Evolutionary conservation across 2,113 vertebrate species (phyloP), one percentile per base, ranked within the genome.

Genomic region (Panurus biarmicus): DNA sequence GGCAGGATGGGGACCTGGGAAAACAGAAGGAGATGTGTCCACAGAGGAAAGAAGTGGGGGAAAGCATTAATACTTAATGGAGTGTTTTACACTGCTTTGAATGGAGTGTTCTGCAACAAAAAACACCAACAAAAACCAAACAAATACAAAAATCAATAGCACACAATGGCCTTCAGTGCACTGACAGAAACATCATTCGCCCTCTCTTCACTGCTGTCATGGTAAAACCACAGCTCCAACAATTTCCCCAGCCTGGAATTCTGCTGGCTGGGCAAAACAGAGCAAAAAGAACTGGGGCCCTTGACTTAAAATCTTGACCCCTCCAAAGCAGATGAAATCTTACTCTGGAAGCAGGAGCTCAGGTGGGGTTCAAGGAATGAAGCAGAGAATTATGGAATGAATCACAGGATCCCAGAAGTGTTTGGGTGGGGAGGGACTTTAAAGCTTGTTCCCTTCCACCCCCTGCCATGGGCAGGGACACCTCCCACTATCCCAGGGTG

Each of bases 101-200:
- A 82, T 56, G 50, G 56, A 85, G 69, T 12, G 29, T 81, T 78
- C 48, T 60, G 40, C 50, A 84, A 54, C n/a, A 78, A 58, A 71
- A 83, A 71, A 69, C 70, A 42, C 31, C 83, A 51, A 76, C 72
- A 60, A 86, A 86, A 69, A 28, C 26, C 84, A 69, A 86, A 62
- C 16, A 48, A 48, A 66, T 24, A 35, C 26, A 82, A 73, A 76
- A 76, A 93, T 88, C 95, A 67, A 73, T 87, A 77, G 61, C 24
- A 29, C 2, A 8, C 2, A 1, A 48, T 50, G 65, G 76, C 80
- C 66, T 71, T 88, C 61, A 26, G 54, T 85, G 72, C 86, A 79
- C 53, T 91, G 94, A 93, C 64, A 92, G 86, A 54, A 87, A 86
- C 96, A 97, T 97, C 85, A 70, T 83, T 91, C 6, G 12, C 61